These are phyloP conservation scores for Bradypodion ventrale DNA, from an alignment of 2,797 vertebrate genomes.

Conservation along the genomic window DNA sequence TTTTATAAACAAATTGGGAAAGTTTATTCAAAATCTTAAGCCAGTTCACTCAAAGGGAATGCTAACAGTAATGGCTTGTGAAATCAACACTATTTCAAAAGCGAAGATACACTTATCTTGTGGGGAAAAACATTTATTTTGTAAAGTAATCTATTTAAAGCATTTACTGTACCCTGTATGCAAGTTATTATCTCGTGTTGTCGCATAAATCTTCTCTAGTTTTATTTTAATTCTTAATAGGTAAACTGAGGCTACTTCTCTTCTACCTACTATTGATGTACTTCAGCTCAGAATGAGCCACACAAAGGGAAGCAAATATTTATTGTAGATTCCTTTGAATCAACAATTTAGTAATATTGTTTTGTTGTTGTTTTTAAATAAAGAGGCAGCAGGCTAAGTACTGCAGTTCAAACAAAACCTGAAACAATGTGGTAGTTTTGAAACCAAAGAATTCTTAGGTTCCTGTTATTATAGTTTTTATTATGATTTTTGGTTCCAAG, in stretches of 20 bases:
- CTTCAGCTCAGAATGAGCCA: conserved; percentile 66
- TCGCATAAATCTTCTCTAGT: conserved; percentile 55
- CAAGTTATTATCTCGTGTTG: conserved; percentile 63
- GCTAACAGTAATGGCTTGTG: conserved; percentile 6
- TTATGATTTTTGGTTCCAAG: neutral
- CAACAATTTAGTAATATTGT: conserved; percentile 59
- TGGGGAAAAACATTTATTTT: conserved; percentile 56
- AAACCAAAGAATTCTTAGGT: neutral
- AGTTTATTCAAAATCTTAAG: conserved; percentile 15
- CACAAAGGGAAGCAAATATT: conserved; percentile 74
- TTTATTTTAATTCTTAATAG: conserved; percentile 64
- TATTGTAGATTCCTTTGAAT: conserved; percentile 74
- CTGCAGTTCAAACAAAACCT: conserved; percentile 51
- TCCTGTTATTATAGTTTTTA: no score
- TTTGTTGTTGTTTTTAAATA: conserved; percentile 70
- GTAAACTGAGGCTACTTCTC: conserved; percentile 59
- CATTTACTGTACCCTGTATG: conserved; percentile 68
- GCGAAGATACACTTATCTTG: conserved; percentile 58
- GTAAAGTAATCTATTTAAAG: conserved; percentile 69
- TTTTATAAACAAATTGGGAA: conserved; percentile 11
- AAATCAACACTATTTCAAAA: conserved; percentile 50
- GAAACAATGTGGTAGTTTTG: neutral
- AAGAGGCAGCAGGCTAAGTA: conserved; percentile 55
- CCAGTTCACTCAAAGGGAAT: conserved; percentile 29
- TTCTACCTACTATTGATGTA: conserved; percentile 65